Base-by-base conservation (phyloP, 35 echinoderm and acorn worm genomes). In the Apostichopus japonicus region DNA sequence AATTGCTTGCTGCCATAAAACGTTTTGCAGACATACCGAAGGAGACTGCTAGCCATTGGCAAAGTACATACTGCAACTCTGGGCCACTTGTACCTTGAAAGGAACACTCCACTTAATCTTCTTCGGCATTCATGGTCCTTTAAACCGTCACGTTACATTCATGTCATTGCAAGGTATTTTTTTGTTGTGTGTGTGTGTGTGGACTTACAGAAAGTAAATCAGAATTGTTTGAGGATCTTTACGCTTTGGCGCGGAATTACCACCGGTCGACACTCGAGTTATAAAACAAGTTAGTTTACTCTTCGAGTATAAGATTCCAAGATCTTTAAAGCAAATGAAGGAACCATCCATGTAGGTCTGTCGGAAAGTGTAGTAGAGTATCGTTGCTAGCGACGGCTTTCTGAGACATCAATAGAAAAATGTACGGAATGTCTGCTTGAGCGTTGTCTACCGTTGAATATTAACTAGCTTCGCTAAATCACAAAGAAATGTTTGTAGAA, bases 201-300 rank as follows among this genome's bases (percentile, higher is more conserved):
- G 2, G 4, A 17, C 19, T 11, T 54, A 83, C 79, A 83, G 17
- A 15, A 55, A 15, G 79, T 83, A 83, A 83, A 83, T 83, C 13
- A 19, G 33, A 44, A n/a, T 15, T 83, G 79, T 83, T 83, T 44
- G 54, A 83, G 54, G 44, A 83, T 83, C 79, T 83, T 83, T 83
- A 83, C 79, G 79, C 33, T 83, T 83, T 83, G 79, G 79, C 79
- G 79, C 44, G 44, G 79, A 54, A 83, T 54, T 83, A 83, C 79
- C 79, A 83, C 79, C 51, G 79, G 79, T 52, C 79, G 79, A 15
- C 79, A 83, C 79, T 83, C 19, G 79, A 83, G 51, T 83, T n/a
- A 83, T 83, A 83, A 83, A 83, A 83, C 79, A 83, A 83, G 79
- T 83, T 83, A 83, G 54, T 83, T 83, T 83, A 16, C 79, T 83